Percentiles rank a stretch among this genome's conserved stretches.
Evolutionary conservation across 2,113 vertebrate species (phyloP).

Genomic region (Hypomesus transpacificus): DNA sequence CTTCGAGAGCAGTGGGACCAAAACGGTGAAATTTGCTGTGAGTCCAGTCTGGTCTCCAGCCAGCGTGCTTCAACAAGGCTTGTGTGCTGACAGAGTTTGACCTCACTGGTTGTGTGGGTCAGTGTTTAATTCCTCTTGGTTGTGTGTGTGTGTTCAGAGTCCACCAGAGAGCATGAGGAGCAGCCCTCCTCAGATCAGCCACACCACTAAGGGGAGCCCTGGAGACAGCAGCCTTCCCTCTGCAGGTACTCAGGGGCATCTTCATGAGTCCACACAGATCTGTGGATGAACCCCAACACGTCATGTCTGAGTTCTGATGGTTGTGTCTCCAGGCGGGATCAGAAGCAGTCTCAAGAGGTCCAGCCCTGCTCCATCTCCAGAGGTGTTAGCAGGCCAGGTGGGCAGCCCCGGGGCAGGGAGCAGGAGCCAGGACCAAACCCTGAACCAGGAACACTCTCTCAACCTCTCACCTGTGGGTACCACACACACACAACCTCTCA

Average conservation of each 20-base stretch:
- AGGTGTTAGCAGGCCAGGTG: conserved; percentile 12
- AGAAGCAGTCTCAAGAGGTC: conserved; percentile 61
- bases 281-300: background rate
- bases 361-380: conserved; percentile 10
- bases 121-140: background rate
- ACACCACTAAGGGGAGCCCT: conserved; percentile 53
- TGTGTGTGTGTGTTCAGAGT: conserved; percentile 61
- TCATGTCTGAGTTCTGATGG: background rate
- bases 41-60: conserved; percentile 15
- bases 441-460: conserved; percentile 24
- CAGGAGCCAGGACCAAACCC: background rate
- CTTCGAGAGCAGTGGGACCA: conserved; percentile 42
- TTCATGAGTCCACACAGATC: background rate
- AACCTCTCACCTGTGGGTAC: conserved; percentile 27
- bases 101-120: background rate
- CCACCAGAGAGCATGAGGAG: conserved; percentile 55
- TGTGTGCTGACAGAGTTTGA: background rate
- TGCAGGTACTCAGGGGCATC: conserved; percentile 63
- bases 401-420: conserved; percentile 16
- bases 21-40: conserved; percentile 66
- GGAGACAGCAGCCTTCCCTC: conserved; percentile 48
- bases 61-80: background rate
- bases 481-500: background rate
- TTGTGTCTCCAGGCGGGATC: conserved; percentile 25
- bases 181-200: conserved; percentile 44